phyloP scores from a whole-genome alignment of 2,888 invertebrate species.

The Drosophila phalerata region DNA sequence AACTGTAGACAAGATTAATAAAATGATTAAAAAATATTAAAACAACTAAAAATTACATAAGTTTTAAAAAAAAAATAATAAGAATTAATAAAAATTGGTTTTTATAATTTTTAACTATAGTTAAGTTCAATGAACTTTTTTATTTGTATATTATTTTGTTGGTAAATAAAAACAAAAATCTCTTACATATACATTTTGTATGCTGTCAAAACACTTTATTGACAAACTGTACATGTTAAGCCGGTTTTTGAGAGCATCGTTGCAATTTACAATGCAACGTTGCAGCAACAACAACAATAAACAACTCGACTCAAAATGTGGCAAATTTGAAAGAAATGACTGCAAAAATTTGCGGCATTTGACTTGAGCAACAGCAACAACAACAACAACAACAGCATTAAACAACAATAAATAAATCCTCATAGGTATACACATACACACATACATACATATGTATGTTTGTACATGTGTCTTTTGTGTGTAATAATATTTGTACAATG shows the following conservation, averaged over 20 bases:
- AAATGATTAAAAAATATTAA: too few species aligned
- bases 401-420: constrained; percentile 68
- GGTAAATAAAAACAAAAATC: too few species aligned
- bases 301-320: constrained; percentile 62
- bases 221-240: constrained; percentile 43
- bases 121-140: too few species aligned
- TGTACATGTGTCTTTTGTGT: background rate
- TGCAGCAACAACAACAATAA: constrained; percentile 26
- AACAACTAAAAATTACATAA: too few species aligned
- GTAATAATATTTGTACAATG: constrained; percentile 7
- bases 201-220: too few species aligned
- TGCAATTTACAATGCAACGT: constrained; percentile 51
- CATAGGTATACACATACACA: constrained; percentile 21
- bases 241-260: constrained; percentile 64
- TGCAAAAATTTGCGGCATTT: constrained; percentile 64
- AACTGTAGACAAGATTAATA: too few species aligned
- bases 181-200: too few species aligned
- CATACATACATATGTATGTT: constrained; percentile 1
- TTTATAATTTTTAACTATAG: too few species aligned
- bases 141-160: too few species aligned
- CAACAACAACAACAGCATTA: constrained; percentile 25
- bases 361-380: constrained; percentile 22
- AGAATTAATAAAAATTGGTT: too few species aligned
- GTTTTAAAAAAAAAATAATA: too few species aligned
- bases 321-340: constrained; percentile 69